These are phyloP conservation scores for Cryptocephalus moraei DNA, from an alignment of 2,888 invertebrate genomes.

Conservation along the genomic window DNA sequence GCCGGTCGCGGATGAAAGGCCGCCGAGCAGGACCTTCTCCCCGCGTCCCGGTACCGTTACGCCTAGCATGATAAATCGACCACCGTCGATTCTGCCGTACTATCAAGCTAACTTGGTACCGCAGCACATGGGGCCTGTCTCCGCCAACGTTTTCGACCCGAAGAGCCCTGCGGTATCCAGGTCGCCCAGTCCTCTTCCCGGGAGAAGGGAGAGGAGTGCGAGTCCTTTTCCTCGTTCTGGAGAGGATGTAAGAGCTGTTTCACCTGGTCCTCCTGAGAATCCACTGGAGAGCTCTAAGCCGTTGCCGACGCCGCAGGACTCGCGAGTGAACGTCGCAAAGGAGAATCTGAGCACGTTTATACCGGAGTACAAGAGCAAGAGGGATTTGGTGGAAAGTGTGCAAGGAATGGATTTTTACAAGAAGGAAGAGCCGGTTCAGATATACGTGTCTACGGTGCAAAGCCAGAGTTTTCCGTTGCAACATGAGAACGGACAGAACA, in stretches of 20 bases:
- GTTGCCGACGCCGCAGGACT: constrained; percentile 24
- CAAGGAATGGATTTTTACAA: constrained; percentile 10
- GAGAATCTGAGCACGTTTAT: constrained; percentile 27
- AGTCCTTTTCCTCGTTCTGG: constrained; percentile 27
- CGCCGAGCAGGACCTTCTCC: constrained; percentile 41
- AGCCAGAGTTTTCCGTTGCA: constrained; percentile 11
- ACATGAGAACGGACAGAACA: not conserved
- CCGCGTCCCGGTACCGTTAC: constrained; percentile 51
- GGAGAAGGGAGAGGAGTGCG: constrained; percentile 28
- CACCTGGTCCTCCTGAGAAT: constrained; percentile 63
- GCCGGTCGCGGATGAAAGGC: constrained; percentile 48
- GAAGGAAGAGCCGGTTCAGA: constrained; percentile 6
- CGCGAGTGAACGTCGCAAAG: constrained; percentile 25
- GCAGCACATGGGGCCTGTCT: constrained; percentile 52
- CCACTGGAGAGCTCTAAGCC: constrained; percentile 40
- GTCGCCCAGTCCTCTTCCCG: constrained; percentile 53
- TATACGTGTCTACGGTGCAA: constrained; percentile 16
- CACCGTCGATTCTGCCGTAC: constrained; percentile 64
- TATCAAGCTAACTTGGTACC: constrained; percentile 70
- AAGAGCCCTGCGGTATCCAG: constrained; percentile 48
- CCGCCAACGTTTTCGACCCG: constrained; percentile 50
- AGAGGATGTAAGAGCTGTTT: constrained; percentile 43
- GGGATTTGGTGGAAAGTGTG: constrained; percentile 20
- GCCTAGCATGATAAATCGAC: constrained; percentile 63
- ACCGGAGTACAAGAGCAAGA: constrained; percentile 28